phyloP scores from a whole-genome alignment of 1,140 invertebrate genomes.

The Drosophila arizonae region DNA sequence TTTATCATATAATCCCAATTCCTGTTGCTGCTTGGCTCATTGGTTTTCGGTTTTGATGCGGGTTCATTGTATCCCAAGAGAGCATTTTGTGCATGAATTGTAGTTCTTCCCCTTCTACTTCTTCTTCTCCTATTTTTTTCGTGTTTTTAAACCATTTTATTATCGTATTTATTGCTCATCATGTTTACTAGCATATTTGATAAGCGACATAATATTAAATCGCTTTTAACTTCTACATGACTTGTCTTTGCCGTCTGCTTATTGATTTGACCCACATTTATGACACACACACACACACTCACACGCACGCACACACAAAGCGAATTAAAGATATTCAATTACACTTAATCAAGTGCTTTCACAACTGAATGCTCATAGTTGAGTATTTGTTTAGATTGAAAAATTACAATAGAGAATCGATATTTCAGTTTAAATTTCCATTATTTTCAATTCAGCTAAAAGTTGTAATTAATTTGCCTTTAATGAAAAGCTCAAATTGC shows the following conservation, averaged over 20 bases:
- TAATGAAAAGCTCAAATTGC: too few relatives aligned
- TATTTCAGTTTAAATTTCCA: too few relatives aligned
- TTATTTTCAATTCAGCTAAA: too few relatives aligned
- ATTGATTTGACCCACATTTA: constrained; percentile 53
- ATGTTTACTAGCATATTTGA: constrained; percentile 65
- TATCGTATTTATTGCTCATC: constrained; percentile 74
- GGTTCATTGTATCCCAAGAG: constrained; percentile 61
- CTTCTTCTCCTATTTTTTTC: constrained; percentile 1
- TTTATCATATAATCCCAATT: constrained; percentile 74
- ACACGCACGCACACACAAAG: too few relatives aligned
- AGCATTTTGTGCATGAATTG: constrained; percentile 61
- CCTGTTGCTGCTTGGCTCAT: constrained; percentile 46
- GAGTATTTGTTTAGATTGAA: too few relatives aligned
- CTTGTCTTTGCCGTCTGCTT: constrained; percentile 27
- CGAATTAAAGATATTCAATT: too few relatives aligned
- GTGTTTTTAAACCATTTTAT: constrained; percentile 61
- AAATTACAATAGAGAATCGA: too few relatives aligned
- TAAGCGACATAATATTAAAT: constrained; percentile 58
- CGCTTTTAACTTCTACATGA: constrained; percentile 57
- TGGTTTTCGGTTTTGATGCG: constrained; percentile 67
- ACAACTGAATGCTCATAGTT: too few relatives aligned
- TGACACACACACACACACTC: too few relatives aligned
- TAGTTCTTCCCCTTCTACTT: constrained; percentile 1
- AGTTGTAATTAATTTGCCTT: too few relatives aligned
- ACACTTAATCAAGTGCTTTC: too few relatives aligned